Evolutionary conservation across 2,888 invertebrate species (phyloP).

Genomic region (Limnephilus lunatus): DNA sequence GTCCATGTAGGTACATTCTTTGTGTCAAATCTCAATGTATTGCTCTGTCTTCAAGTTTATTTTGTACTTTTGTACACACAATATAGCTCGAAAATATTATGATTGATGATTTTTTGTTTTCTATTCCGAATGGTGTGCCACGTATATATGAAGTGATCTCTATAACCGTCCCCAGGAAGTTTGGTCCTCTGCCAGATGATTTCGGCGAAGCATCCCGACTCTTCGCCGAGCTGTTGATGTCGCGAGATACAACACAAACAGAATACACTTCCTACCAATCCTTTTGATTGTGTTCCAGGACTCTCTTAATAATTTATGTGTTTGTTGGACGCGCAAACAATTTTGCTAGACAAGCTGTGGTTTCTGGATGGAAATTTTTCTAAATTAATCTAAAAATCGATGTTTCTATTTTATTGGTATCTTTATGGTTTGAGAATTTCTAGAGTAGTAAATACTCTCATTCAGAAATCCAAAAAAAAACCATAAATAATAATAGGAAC

Average conservation of each 20-base stretch:
- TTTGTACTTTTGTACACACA: neutral
- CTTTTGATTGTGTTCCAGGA: conserved; percentile 25
- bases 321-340: neutral
- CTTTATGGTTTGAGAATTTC: too few species aligned
- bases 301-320: neutral
- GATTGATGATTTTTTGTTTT: conserved; percentile 27
- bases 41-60: neutral
- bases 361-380: neutral
- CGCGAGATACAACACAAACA: conserved; percentile 5
- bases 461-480: too few species aligned
- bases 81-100: neutral
- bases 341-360: neutral
- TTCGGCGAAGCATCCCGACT: conserved; percentile 33
- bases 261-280: neutral
- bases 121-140: conserved; percentile 4
- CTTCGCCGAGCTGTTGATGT: conserved; percentile 20
- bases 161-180: conserved; percentile 24
- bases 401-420: too few species aligned
- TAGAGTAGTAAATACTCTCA: neutral
- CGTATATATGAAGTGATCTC: conserved; percentile 12
- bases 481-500: too few species aligned
- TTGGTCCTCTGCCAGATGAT: conserved; percentile 24
- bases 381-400: too few species aligned
- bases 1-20: neutral
- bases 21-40: neutral